Evolutionary conservation across 2,888 invertebrate species (phyloP), one percentile per base, ranked within the genome.

Genomic region (Polydrusus pterygomalis): DNA sequence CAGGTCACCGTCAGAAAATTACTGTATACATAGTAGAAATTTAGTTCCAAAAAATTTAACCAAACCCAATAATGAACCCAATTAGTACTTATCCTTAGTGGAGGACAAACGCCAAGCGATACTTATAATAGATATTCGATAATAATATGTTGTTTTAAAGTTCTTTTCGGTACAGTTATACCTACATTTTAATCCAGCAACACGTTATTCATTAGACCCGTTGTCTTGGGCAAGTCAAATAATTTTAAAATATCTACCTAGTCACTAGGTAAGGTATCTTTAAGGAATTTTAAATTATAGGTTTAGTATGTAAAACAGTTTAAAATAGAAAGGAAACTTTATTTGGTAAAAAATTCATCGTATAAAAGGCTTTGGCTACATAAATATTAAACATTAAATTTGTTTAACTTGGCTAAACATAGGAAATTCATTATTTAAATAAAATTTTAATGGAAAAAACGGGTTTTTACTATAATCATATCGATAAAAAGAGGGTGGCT

Each of bases 221-320:
- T 43, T n/a, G 2, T 43, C 13, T 43, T 13, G n/a, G 1, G 7
- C 8, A 43, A 43, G 43, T 43, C n/a, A 43, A 25, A 43, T 13
- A 43, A 43, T 43, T 43, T 13, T 3, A 43, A n/a, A 47, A 43
- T 43, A 43, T 1, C n/a, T 25, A 54, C 8, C 38, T 6, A 60
- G 38, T 38, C 17, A 11, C 25, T 38, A 34, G n/a, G n/a, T n/a
- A n/a, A 11, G 58, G 58, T 60, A 60, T 38, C 58, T 60, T 3
- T n/a, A n/a, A 60, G 38, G 58, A 60, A 60, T 60, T 38, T 60
- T 18, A 60, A 60, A 60, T 60, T 60, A 60, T 60, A 60, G 58
- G 40, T 38, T 38, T 38, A 60, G 18, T 60, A 60, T 60, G 58
- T 60, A 60, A 60, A 60, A 60, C 38, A 60, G 58, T 18, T 38